phyloP scores from a whole-genome alignment of 2,888 invertebrate genomes.

The Mimas tiliae region DNA sequence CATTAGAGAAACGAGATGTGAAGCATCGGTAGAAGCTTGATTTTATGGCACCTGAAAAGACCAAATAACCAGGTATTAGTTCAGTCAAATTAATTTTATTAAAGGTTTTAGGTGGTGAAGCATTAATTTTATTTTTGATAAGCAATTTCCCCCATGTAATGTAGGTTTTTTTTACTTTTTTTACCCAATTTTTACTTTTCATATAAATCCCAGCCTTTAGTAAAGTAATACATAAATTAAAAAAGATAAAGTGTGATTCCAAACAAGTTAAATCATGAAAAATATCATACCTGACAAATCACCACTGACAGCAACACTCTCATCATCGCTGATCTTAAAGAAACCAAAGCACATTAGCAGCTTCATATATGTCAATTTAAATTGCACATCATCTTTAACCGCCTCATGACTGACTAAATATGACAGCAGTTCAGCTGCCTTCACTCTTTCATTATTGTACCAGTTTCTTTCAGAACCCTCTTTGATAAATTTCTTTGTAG shows the following conservation, averaged over 20 bases:
- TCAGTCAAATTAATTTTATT: no score
- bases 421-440: slow-evolving; percentile 83
- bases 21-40: slow-evolving; percentile 89
- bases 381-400: slow-evolving; percentile 84
- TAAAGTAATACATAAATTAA: no score
- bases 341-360: slow-evolving; percentile 87
- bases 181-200: background rate
- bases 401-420: slow-evolving; percentile 83
- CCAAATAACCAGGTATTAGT: background rate
- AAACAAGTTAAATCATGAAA: background rate
- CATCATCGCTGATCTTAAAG: slow-evolving; percentile 83
- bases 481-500: slow-evolving; percentile 78
- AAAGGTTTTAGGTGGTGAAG: no score
- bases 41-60: slow-evolving; percentile 84
- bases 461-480: slow-evolving; percentile 83
- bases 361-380: slow-evolving; percentile 87
- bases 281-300: slow-evolving; percentile 84
- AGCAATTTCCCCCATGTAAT: no score
- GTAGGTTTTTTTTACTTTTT: no score
- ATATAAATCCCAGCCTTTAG: no score
- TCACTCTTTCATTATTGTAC: slow-evolving; percentile 88
- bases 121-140: no score
- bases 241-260: background rate
- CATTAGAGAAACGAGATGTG: slow-evolving; percentile 87
- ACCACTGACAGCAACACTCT: slow-evolving; percentile 78